A percentile compares a stretch with the other conserved stretches of the same genome.
These are phyloP conservation scores for Eupithecia insigniata DNA, from an alignment of 2,888 invertebrate species.

Conservation along the genomic window DNA sequence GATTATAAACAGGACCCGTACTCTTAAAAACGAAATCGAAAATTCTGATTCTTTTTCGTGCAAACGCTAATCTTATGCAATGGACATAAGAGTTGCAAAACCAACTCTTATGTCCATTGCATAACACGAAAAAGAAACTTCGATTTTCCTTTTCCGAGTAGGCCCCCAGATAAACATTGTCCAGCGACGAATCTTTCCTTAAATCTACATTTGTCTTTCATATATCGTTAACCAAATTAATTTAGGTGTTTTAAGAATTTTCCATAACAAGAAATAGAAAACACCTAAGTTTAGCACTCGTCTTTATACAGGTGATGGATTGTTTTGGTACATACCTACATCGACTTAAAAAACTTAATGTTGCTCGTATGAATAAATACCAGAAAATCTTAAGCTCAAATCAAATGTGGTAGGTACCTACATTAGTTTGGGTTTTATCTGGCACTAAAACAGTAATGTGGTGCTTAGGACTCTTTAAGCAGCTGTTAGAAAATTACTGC, in stretches of 20 bases:
- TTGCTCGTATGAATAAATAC: neutral
- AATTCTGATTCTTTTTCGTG: too few species aligned
- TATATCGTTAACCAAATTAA: too few species aligned
- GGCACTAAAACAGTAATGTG: constrained; percentile 24
- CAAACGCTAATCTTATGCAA: too few species aligned
- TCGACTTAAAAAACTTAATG: neutral
- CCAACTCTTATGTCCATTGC: too few species aligned
- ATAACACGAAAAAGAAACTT: too few species aligned
- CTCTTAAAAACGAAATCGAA: too few species aligned
- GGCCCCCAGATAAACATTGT: too few species aligned
- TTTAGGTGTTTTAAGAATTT: too few species aligned
- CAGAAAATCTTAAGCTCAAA: constrained; percentile 13
- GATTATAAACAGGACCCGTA: too few species aligned
- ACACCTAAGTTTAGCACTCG: neutral
- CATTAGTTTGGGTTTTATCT: constrained; percentile 16
- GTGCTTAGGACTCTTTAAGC: constrained; percentile 15
- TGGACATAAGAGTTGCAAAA: too few species aligned
- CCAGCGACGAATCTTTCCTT: neutral
- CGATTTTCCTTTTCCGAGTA: too few species aligned
- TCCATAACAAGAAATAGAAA: too few species aligned
- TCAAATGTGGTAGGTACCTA: constrained; percentile 10
- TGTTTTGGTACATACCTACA: neutral
- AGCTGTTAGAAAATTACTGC: constrained; percentile 24
- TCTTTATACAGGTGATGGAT: neutral
- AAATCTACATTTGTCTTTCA: neutral